Evolutionary conservation across 2,797 vertebrate species (phyloP), one percentile per base, ranked within the genome.

Genomic region (Thripadectes ignobilis): DNA sequence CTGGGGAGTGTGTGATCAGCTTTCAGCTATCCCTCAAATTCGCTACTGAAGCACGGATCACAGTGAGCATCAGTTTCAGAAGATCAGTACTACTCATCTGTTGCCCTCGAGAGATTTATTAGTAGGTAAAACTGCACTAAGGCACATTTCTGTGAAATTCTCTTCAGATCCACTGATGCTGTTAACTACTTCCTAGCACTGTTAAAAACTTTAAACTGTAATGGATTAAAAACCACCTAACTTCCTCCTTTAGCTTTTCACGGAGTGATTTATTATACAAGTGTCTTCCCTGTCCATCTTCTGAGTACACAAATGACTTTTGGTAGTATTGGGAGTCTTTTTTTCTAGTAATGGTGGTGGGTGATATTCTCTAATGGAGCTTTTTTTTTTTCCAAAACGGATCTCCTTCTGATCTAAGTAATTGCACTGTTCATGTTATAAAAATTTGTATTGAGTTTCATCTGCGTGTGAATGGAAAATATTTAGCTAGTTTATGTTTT

Each of bases 1-100:
- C 49, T 92, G 68, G 65, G 41, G 68, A 80, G 78, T 21, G 38
- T 87, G 61, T 75, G 46, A 90, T 88, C 85, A 93, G 69, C 72
- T 88, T 91, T 89, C 73, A 85, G 38, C 39, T 73, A 15, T 88
- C 54, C n/a, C 54, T 94, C 66, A 75, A 88, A 66, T 58, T 75
- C 76, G 2, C 27, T 63, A 2, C 65, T 72, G 73, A 88, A 81
- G 58, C 52, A 80, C 1, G 3, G 46, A 63, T 91, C 41, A 48
- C 4, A 3, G 48, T 85, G 57, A 91, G 38, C 54, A 45, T 84
- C 62, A 30, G 11, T 69, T 67, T 94, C 51, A 41, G 59, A 76
- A 71, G 45, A 88, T 65, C 65, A 54, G 61, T 71, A 16, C 49
- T 68, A 58, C 38, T 80, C 14, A 15, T 83, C 38, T 75, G 27